Evolutionary conservation across 1,140 invertebrate genomes (phyloP), one percentile per base, ranked within the genome.

Genomic region (Nautilus pompilius): DNA sequence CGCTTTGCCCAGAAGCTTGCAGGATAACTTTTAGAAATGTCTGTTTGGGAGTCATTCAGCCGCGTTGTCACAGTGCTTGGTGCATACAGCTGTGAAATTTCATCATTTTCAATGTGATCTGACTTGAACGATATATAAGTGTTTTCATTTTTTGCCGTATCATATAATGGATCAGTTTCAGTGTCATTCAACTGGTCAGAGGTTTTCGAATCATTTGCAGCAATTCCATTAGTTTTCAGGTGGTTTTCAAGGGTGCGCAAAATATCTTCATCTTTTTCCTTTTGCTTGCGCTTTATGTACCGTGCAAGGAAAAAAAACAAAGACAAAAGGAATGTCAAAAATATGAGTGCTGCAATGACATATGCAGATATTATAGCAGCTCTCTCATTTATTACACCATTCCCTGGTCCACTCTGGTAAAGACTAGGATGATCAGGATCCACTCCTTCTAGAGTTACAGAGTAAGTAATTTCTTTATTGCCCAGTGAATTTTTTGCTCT

Each of bases 401-500:
- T 24, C 29, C 49, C 17, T 28, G 26, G 5, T 22, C 20, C 17
- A 53, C 5, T 53, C 49, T 53, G 24, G n/a, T n/a, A n/a, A n/a
- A n/a, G n/a, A n/a, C n/a, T n/a, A n/a, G n/a, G n/a, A n/a, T n/a
- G n/a, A n/a, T 62, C 45, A 32, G 62, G 61, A 22, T 63, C 54
- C n/a, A 70, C 65, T 5, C 67, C 73, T 10, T 63, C 53, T 28
- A 80, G 30, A 10, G 62, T 70, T 13, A 78, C 56, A 24, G 60
- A 68, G 55, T 70, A 80, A 30, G 63, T 62, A 3, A 75, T 63
- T 3, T 64, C 64, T 28, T 57, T 62, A 0, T 29, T 28, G 5
- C 75, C 76, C 10, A 69, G 66, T 17, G 66, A 66, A 58, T 80
- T 80, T 56, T 75, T 61, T 0, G 74, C 70, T 20, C 67, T 57